phyloP scores from a whole-genome alignment of 2,888 invertebrate species.

The Embidobia sp. region DNA sequence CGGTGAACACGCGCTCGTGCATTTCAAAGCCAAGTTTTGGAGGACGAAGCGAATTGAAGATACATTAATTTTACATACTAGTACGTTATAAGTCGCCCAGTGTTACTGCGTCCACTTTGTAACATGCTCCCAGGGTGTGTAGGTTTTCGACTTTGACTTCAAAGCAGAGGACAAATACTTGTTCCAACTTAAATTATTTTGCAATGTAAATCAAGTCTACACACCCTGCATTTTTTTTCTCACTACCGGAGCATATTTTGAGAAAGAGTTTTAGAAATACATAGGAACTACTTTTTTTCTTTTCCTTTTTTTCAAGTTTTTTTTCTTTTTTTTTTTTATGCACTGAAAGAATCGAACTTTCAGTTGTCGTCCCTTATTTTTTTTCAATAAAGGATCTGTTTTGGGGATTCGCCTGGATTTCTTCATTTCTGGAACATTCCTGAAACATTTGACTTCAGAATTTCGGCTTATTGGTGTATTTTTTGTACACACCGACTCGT shows the following conservation, averaged over 20 bases:
- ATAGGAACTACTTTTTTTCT: slow-evolving; percentile 65
- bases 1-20: background rate
- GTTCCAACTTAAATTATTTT: background rate
- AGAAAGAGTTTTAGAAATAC: slow-evolving; percentile 73
- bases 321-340: slow-evolving; percentile 46
- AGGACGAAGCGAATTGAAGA: slow-evolving; percentile 12
- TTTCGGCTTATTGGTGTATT: too few species aligned
- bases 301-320: slow-evolving; percentile 30
- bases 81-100: slow-evolving; percentile 72
- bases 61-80: slow-evolving; percentile 72
- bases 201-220: background rate
- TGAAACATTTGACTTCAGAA: too few species aligned
- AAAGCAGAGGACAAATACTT: background rate
- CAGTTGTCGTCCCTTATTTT: slow-evolving; percentile 79
- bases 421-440: background rate
- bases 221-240: slow-evolving; percentile 21
- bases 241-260: slow-evolving; percentile 72
- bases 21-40: slow-evolving; percentile 12
- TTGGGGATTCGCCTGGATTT: slow-evolving; percentile 73
- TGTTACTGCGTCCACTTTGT: slow-evolving; percentile 74
- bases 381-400: slow-evolving; percentile 79
- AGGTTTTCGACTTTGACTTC: too few species aligned
- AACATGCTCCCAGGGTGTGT: slow-evolving; percentile 65
- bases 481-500: too few species aligned
- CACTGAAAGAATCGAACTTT: slow-evolving; percentile 77